phyloP scores from a whole-genome alignment of 1,140 invertebrate species.

The Drosophila jambulina region DNA sequence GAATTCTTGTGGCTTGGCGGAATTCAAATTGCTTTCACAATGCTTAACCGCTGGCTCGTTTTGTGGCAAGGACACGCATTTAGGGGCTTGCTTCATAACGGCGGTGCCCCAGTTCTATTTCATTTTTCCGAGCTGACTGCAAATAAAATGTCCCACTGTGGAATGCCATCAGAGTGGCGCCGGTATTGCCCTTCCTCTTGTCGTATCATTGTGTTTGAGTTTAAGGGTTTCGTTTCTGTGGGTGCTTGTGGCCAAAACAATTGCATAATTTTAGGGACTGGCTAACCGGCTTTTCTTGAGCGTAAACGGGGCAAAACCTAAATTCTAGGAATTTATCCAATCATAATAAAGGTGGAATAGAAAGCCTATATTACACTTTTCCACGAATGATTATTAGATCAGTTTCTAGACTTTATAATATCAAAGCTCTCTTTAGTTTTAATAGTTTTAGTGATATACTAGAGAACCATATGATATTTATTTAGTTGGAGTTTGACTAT shows the following conservation, averaged over 20 bases:
- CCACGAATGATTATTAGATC: not conserved
- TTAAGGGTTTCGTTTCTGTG: not conserved
- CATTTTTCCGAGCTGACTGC: constrained; percentile 4
- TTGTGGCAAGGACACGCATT: constrained; percentile 21
- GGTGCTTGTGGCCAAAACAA: constrained; percentile 44
- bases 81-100: constrained; percentile 4
- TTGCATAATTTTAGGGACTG: constrained; percentile 43
- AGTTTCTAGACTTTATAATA: not conserved
- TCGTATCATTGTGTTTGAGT: constrained; percentile 33
- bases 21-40: constrained; percentile 21
- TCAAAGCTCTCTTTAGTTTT: not conserved
- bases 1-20: constrained; percentile 26
- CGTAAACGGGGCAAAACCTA: not conserved
- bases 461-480: not conserved
- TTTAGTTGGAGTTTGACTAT: not conserved
- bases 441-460: not conserved
- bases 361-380: not conserved
- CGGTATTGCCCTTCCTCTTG: constrained; percentile 24
- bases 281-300: not conserved
- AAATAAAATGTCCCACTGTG: constrained; percentile 40
- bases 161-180: constrained; percentile 40
- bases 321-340: not conserved
- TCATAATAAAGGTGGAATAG: not conserved
- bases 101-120: constrained; percentile 3
- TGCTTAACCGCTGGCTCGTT: not conserved